These are phyloP conservation scores for Passer montanus DNA, from an alignment of 2,113 vertebrate species.

Conservation along the genomic window DNA sequence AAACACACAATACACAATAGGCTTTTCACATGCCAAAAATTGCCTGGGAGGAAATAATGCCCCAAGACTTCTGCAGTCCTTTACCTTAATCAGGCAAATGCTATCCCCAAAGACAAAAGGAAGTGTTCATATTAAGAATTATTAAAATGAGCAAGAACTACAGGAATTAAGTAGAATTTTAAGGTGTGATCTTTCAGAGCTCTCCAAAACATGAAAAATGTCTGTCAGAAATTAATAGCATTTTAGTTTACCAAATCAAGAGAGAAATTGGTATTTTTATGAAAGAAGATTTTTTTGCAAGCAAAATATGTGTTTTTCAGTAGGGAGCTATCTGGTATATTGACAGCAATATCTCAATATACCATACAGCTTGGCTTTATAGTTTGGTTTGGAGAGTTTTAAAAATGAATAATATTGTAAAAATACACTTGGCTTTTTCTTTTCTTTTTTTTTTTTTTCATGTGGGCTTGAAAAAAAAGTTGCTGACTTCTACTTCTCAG, in stretches of 20 bases:
- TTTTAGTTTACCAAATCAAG: not conserved
- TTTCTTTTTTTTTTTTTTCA: not conserved
- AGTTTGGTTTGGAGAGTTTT: not conserved
- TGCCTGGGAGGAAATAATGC: not conserved
- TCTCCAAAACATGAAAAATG: not conserved
- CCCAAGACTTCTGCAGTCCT: not conserved
- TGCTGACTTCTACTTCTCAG: not conserved
- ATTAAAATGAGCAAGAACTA: not conserved
- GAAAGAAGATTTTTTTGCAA: not conserved
- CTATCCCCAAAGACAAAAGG: not conserved
- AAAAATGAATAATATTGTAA: not conserved
- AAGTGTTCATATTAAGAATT: not conserved
- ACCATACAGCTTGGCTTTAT: not conserved
- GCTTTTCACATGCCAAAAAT: not conserved
- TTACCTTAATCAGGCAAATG: not conserved
- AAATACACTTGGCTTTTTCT: not conserved
- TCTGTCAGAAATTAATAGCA: not conserved
- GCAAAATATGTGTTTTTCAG: not conserved
- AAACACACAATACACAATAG: not conserved
- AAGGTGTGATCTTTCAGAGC: not conserved
- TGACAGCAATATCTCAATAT: not conserved
- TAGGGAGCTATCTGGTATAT: not conserved
- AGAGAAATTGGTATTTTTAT: not conserved
- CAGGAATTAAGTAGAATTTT: slow-evolving; percentile 8
- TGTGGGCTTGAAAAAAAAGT: not conserved